Conservation (phyloP, 2,113 vertebrate species). For the Mirounga angustirostris region DNA sequence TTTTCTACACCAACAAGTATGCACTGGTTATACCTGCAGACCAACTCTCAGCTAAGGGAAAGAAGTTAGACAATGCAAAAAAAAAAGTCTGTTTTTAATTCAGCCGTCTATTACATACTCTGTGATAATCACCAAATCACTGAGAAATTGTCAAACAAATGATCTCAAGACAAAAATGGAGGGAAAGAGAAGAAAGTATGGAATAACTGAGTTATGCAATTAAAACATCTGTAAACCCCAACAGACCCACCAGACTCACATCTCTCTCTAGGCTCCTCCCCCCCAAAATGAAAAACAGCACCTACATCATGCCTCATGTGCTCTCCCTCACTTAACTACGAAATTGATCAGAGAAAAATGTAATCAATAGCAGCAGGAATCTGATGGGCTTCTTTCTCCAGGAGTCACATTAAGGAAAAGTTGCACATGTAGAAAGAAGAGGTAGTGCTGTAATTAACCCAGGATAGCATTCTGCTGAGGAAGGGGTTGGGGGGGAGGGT, state of each 20-base stretch:
- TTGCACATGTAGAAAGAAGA: constrained; percentile 75
- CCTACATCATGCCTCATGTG: constrained; percentile 54
- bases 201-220: constrained; percentile 43
- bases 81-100: background rate
- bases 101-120: background rate
- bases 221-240: constrained; percentile 53
- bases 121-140: constrained; percentile 35
- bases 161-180: background rate
- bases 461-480: constrained; percentile 72
- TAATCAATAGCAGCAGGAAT: constrained; percentile 73
- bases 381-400: constrained; percentile 64
- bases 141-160: constrained; percentile 19
- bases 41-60: background rate
- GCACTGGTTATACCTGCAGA: background rate
- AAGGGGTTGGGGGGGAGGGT: constrained; percentile 59
- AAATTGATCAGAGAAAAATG: constrained; percentile 78
- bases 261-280: background rate
- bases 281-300: background rate
- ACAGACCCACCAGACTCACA: constrained; percentile 53
- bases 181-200: background rate
- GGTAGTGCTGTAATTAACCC: constrained; percentile 83
- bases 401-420: constrained; percentile 81
- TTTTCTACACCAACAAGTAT: background rate
- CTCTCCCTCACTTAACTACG: constrained; percentile 68
- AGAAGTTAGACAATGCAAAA: background rate